Base-by-base conservation (phyloP, 1,140 invertebrate genomes). In the Linepithema humile region DNA sequence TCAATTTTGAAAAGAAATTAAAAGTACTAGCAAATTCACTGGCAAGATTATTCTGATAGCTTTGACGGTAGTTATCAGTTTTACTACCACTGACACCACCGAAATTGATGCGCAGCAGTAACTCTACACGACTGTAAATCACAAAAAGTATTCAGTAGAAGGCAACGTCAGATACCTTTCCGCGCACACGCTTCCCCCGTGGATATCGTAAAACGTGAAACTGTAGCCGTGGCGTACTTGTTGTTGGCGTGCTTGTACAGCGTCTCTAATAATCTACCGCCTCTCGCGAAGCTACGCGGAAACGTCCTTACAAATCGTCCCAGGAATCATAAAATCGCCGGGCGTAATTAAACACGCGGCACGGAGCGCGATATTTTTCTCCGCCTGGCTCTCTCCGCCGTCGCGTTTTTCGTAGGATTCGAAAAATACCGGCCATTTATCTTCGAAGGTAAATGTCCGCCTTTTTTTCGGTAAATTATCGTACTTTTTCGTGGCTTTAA, bases 331-430 rank as follows among this genome's bases (percentile, higher is more conserved):
- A 62, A 87, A 86, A 87, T 74, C 82, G 50, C 38, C 23, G 4
- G 20, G 64, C 43, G 72, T 87, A 87, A 87, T 87, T 87, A 87
- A 69, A 62, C 65, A 82, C 82, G 50, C 67, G 35, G 74, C 43
- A 72, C 64, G 53, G 45, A 59, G 40, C 43, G 20, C 70, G 87
- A 82, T 87, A 82, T 88, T 88, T 85, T 85, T 85, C 86, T 80
- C 50, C 64, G 23, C 17, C 45, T 53, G 45, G 26, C 72, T 77
- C 57, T 64, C 57, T 83, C 72, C 55, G n/a, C 74, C 70, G 73
- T 80, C 65, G 69, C 73, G 74, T 89, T 90, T 87, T 78, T 87
- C 83, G 87, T 55, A 32, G 29, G 75, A 26, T 80, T 70, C 75
- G 75, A 80, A 80, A 80, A 80, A 80, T 80, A 80, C 64, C 48